Evolutionary conservation across 2,113 vertebrate species (phyloP).

Genomic region (Ailuropoda melanoleuca): DNA sequence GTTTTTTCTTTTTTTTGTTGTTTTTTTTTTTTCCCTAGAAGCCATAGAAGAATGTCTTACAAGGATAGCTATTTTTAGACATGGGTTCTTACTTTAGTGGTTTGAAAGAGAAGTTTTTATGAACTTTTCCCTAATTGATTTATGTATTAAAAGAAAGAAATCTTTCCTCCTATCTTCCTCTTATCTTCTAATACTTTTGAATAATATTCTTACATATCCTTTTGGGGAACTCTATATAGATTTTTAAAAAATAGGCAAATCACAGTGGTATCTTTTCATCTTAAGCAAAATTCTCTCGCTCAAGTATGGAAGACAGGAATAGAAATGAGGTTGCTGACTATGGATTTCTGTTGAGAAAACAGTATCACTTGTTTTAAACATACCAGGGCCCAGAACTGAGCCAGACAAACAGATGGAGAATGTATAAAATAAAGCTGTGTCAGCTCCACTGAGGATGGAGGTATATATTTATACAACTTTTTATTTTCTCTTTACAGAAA

Average conservation of each 20-base stretch:
- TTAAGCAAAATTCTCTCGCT: constrained; percentile 64
- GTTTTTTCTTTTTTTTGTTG: neutral
- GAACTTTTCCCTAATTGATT: constrained; percentile 57
- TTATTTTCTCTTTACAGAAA: constrained; percentile 61
- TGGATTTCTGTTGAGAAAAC: constrained; percentile 72
- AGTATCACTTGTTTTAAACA: constrained; percentile 75
- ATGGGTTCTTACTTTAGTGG: neutral
- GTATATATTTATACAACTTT: neutral
- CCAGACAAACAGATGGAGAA: constrained; percentile 82
- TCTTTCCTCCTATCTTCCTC: neutral
- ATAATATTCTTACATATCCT: neutral
- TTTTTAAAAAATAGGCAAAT: constrained; percentile 18
- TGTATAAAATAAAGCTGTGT: constrained; percentile 77
- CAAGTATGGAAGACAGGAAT: constrained; percentile 70
- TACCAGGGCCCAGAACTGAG: constrained; percentile 50
- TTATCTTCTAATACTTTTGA: constrained; percentile 45
- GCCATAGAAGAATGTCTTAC: neutral
- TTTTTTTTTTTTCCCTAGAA: neutral
- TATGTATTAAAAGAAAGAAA: neutral
- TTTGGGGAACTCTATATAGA: neutral
- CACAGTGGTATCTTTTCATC: constrained; percentile 13
- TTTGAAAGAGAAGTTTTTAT: neutral
- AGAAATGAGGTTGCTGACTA: constrained; percentile 79
- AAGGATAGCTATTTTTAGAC: constrained; percentile 51
- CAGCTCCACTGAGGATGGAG: constrained; percentile 68